These are phyloP conservation scores for Mactromeris polynyma DNA, from an alignment of 2,888 invertebrate species.

Conservation along the genomic window DNA sequence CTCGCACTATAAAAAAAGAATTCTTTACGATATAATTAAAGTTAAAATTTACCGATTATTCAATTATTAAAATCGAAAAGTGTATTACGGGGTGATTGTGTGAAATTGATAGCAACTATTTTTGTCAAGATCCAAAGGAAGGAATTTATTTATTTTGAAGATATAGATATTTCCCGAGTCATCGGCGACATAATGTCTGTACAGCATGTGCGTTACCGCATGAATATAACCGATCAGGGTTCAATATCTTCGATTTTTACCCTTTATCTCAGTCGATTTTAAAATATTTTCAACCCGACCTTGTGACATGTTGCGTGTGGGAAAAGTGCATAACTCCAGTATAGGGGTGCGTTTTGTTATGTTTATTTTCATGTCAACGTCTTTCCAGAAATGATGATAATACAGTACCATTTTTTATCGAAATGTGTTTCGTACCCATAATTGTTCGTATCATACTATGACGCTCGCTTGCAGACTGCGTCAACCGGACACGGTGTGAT, in stretches of 20 bases:
- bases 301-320: not conserved
- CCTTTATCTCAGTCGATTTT: not conserved
- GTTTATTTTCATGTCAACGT: not conserved
- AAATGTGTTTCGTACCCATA: not conserved
- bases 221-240: not conserved
- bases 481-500: too few relatives aligned
- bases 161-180: not conserved
- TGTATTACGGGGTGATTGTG: not conserved
- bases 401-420: not conserved
- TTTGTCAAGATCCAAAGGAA: not conserved
- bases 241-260: slow-evolving; percentile 15
- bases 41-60: not conserved
- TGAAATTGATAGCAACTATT: slow-evolving; percentile 4
- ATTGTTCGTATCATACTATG: not conserved
- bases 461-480: too few relatives aligned
- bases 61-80: not conserved
- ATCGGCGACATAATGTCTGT: not conserved
- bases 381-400: not conserved
- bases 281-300: not conserved
- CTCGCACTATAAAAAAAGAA: not conserved
- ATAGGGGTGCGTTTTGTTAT: not conserved
- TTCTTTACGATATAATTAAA: not conserved
- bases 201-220: not conserved
- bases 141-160: not conserved
- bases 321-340: slow-evolving; percentile 13